phyloP scores from a whole-genome alignment of 2,113 vertebrate species.

The Excalfactoria chinensis region DNA sequence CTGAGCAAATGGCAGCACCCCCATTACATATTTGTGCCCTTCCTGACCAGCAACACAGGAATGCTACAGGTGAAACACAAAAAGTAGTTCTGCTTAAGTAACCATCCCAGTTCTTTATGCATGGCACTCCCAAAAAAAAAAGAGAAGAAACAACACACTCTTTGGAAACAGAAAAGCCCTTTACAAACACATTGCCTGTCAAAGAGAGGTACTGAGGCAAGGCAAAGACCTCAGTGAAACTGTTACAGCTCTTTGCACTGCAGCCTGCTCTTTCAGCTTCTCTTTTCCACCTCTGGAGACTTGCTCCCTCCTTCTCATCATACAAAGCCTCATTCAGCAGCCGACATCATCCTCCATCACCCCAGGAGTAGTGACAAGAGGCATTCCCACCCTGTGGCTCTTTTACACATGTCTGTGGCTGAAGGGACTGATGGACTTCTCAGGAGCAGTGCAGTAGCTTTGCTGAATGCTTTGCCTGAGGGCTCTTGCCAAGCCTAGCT shows the following conservation, averaged over 20 bases:
- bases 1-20: background rate
- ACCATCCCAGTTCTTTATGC: background rate
- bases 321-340: background rate
- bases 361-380: background rate
- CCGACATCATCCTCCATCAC: accelerated
- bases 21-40: background rate
- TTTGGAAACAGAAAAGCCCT: background rate
- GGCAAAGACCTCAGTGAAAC: background rate
- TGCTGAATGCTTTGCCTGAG: slow-evolving; percentile 9
- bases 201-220: background rate
- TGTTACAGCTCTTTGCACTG: background rate
- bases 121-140: background rate
- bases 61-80: background rate
- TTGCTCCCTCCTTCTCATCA: background rate
- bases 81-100: background rate
- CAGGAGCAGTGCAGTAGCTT: background rate
- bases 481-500: background rate
- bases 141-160: background rate
- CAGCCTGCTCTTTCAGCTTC: background rate
- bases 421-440: background rate
- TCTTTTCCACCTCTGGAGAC: background rate
- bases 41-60: background rate
- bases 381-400: background rate
- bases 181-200: background rate
- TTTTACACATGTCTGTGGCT: background rate